Conservation (phyloP, 2,888 invertebrate genomes). For the Apeira syringaria region DNA sequence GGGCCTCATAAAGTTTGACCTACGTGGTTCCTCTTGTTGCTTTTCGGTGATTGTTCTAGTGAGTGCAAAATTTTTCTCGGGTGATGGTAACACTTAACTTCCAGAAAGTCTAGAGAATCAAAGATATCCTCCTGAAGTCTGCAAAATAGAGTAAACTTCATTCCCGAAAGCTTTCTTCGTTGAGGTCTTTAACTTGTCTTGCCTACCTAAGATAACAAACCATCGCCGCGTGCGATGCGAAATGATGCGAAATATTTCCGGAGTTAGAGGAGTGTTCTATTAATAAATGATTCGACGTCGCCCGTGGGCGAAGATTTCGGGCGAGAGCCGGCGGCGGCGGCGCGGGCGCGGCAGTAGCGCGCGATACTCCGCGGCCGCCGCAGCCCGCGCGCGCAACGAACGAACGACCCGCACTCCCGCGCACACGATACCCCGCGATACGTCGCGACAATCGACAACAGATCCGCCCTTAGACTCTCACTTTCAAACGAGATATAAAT, state of each 20-base stretch:
- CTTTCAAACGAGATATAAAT: constrained; percentile 9
- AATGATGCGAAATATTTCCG: constrained; percentile 84
- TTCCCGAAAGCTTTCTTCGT: constrained; percentile 6
- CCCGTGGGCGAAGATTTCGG: constrained; percentile 80
- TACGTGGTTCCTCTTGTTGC: background rate
- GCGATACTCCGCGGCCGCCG: constrained; percentile 81
- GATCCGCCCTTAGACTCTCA: constrained; percentile 53
- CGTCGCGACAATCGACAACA: constrained; percentile 58
- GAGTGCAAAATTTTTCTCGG: too few relatives aligned
- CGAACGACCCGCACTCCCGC: constrained; percentile 83
- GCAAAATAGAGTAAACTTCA: background rate
- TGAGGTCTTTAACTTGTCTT: constrained; percentile 35
- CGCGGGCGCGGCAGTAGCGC: constrained; percentile 76
- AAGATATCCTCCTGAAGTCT: too few relatives aligned
- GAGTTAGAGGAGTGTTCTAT: constrained; percentile 82
- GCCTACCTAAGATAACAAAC: constrained; percentile 72
- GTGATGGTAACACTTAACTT: too few relatives aligned
- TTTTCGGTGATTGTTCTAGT: too few relatives aligned
- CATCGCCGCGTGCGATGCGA: constrained; percentile 71
- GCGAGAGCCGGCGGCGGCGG: constrained; percentile 42
- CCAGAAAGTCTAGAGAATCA: too few relatives aligned
- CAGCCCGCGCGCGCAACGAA: constrained; percentile 82
- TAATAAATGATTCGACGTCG: constrained; percentile 78
- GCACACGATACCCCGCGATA: constrained; percentile 62
- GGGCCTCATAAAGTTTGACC: background rate